phyloP scores from a whole-genome alignment of 2,888 invertebrate genomes.

The Leptinotarsa peninsularis region DNA sequence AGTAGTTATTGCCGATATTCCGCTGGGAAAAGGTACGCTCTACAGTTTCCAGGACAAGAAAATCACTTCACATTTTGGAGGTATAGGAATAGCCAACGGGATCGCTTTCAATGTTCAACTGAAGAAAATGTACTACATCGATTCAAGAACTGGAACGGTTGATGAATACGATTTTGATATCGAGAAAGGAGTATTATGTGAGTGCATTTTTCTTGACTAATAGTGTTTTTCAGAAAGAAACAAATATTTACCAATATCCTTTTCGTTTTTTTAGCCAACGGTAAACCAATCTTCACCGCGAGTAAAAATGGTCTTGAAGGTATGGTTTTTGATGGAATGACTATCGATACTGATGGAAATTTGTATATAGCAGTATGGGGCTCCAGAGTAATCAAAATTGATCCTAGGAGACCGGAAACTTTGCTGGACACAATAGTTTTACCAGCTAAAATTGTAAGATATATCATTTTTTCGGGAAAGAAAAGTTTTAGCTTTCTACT shows the following conservation, averaged over 20 bases:
- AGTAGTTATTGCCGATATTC: constrained; percentile 43
- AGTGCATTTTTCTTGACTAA: too few relatives aligned
- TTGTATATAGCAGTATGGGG: constrained; percentile 84
- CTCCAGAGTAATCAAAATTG: constrained; percentile 70
- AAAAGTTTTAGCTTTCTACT: too few relatives aligned
- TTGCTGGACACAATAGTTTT: constrained; percentile 72
- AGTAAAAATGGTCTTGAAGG: constrained; percentile 62
- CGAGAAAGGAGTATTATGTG: constrained; percentile 66
- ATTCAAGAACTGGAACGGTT: constrained; percentile 74
- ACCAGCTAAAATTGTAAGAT: constrained; percentile 73
- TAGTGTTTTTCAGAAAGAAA: too few relatives aligned
- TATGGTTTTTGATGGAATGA: constrained; percentile 79
- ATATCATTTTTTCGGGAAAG: constrained; percentile 4
- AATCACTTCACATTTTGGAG: constrained; percentile 48
- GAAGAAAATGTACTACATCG: constrained; percentile 81
- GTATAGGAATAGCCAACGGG: constrained; percentile 71
- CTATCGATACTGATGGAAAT: constrained; percentile 82
- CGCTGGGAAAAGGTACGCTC: constrained; percentile 51
- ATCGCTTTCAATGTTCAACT: constrained; percentile 78
- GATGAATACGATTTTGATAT: constrained; percentile 76
- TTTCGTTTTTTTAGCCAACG: constrained; percentile 63
- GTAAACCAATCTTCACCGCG: constrained; percentile 72
- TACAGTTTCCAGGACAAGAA: constrained; percentile 49
- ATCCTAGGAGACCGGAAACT: constrained; percentile 69
- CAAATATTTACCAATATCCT: too few relatives aligned